A percentile compares a stretch with the other conserved stretches of the same genome.
phyloP scores from a whole-genome alignment of 2,888 invertebrate species.

The Drosophila buzzatii region DNA sequence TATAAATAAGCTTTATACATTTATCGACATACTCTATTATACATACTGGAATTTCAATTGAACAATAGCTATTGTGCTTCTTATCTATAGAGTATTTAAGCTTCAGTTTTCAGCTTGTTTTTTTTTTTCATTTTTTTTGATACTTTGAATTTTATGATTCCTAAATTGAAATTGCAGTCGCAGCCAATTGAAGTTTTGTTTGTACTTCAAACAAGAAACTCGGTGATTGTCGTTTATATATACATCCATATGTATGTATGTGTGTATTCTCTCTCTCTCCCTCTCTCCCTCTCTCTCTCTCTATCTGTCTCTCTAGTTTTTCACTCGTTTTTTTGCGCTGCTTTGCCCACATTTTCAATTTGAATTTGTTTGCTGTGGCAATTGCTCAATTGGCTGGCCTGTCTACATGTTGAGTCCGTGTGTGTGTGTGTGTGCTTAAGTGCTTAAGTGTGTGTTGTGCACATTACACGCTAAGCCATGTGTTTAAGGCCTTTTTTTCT shows the following conservation, averaged over 20 bases:
- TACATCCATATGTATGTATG: neutral
- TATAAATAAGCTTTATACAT: neutral
- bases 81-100: slow-evolving; percentile 12
- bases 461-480: slow-evolving; percentile 76
- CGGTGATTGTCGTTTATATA: slow-evolving; percentile 51
- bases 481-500: slow-evolving; percentile 68
- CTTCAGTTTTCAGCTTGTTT: slow-evolving; percentile 13
- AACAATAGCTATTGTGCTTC: neutral
- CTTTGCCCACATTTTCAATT: slow-evolving; percentile 81
- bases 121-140: slow-evolving; percentile 10
- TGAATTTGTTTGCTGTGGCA: slow-evolving; percentile 81
- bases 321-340: slow-evolving; percentile 45
- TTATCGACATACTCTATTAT: neutral
- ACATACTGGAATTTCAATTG: neutral
- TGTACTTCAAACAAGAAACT: slow-evolving; percentile 69
- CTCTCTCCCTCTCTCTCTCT: slow-evolving; percentile 8
- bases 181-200: slow-evolving; percentile 75
- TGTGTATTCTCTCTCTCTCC: slow-evolving; percentile 1
- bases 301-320: slow-evolving; percentile 17
- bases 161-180: slow-evolving; percentile 72
- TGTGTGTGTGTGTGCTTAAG: slow-evolving; percentile 18
- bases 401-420: slow-evolving; percentile 42
- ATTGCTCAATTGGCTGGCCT: slow-evolving; percentile 78
- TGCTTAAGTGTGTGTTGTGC: slow-evolving; percentile 50
- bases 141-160: slow-evolving; percentile 35